Evolutionary conservation across 2,888 invertebrate species (phyloP), one percentile per base, ranked within the genome.

Genomic region (Drosophila nigritarsus): DNA sequence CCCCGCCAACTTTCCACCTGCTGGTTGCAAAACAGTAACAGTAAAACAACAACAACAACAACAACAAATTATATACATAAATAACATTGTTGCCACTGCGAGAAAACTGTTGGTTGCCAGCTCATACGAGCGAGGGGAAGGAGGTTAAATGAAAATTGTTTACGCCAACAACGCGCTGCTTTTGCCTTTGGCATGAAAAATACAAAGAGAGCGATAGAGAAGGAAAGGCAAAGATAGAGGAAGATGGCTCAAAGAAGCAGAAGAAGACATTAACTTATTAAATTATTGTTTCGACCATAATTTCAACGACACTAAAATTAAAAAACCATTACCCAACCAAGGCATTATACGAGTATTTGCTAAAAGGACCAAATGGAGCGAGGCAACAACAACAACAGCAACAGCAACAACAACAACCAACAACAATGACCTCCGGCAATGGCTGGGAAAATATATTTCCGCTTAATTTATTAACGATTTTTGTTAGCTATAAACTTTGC

Each of bases 381-480:
- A 61, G 67, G 54, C 72, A 51, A 13, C 51, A 53, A n/a, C 27
- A 55, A 13, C 38, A 53, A 5, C 51, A 49, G 9, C 65, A 48
- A 18, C 51, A 53, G 20, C 30, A 58, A 20, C 27, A 53, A 7
- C 62, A 49, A 48, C 38, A 55, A 51, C 40, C 51, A 59, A 50
- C 40, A 65, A 34, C 50, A 62, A 56, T 53, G 65, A 64, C 65
- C 66, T 48, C 29, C 53, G 64, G 65, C 80, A 68, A 53, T 72
- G 72, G 67, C 74, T 49, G 70, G 61, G 56, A 79, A 82, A 86
- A 85, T 79, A 77, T 90, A 83, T 90, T 91, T 91, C 91, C 91
- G 91, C 91, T 91, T 91, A 87, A 91, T 91, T 91, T 91, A 91
- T 84, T 91, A 91, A 91, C 89, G 85, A 91, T 91, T 91, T 80